A percentile compares a stretch with the other conserved stretches of the same genome.
Evolutionary conservation across 2,797 vertebrate genomes (phyloP).

Genomic region (Australoheros facetus): DNA sequence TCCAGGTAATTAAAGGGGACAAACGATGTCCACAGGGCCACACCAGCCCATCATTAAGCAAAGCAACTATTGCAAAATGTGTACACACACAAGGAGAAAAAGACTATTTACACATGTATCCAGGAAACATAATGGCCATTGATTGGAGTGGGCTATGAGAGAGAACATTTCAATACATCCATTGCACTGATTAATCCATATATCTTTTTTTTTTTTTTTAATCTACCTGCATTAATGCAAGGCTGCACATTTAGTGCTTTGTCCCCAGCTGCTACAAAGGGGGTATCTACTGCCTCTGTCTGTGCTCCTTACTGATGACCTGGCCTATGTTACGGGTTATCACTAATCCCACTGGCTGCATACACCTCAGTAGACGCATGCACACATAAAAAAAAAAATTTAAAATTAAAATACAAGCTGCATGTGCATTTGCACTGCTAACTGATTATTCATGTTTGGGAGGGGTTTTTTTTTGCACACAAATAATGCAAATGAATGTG

Average conservation of each 20-base stretch:
- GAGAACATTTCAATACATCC: slow-evolving; percentile 66
- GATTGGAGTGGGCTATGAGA: slow-evolving; percentile 72
- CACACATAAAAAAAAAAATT: background rate
- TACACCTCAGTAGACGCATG: background rate
- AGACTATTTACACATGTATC: slow-evolving; percentile 49
- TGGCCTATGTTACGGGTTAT: slow-evolving; percentile 22
- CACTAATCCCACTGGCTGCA: slow-evolving; percentile 22
- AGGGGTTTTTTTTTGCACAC: slow-evolving; percentile 6
- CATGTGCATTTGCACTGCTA: background rate
- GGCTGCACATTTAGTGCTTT: slow-evolving; percentile 37
- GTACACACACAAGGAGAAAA: slow-evolving; percentile 55
- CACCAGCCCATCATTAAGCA: slow-evolving; percentile 76
- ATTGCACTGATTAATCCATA: slow-evolving; percentile 55
- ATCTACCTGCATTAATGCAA: slow-evolving; percentile 49
- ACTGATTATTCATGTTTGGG: slow-evolving; percentile 6
- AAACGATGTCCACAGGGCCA: slow-evolving; percentile 68
- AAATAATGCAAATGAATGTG: slow-evolving; percentile 11
- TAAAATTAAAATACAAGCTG: background rate
- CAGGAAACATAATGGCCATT: slow-evolving; percentile 73
- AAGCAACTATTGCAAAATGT: slow-evolving; percentile 68
- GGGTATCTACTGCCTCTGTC: slow-evolving; percentile 54
- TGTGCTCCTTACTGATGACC: slow-evolving; percentile 47
- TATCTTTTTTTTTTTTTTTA: slow-evolving; percentile 66
- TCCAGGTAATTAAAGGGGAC: slow-evolving; percentile 78
- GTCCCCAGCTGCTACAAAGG: slow-evolving; percentile 43